These are phyloP conservation scores for Herpetotheres cachinnans DNA, from an alignment of 2,113 vertebrate species.

Conservation along the genomic window DNA sequence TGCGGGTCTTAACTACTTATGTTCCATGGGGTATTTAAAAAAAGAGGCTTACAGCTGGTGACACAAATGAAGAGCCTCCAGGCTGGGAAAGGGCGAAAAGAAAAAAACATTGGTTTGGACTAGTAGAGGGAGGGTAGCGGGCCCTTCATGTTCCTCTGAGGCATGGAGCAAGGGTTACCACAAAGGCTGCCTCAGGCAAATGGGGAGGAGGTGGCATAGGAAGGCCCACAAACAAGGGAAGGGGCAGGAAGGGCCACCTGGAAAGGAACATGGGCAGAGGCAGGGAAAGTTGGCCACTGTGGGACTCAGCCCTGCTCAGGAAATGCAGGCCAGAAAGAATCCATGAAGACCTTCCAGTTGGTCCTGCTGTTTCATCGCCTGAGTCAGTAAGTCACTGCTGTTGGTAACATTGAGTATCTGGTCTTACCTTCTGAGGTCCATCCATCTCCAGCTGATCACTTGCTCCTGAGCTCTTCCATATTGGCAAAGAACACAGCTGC, in stretches of 20 bases:
- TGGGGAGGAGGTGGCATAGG: not conserved
- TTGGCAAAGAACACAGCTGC: not conserved
- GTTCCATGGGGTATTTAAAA: not conserved
- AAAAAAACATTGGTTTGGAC: not conserved
- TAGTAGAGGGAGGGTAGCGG: not conserved
- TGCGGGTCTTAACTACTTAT: not conserved
- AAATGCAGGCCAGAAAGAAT: not conserved
- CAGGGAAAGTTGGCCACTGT: not conserved
- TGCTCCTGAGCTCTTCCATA: not conserved
- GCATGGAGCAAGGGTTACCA: not conserved
- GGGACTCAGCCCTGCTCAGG: not conserved
- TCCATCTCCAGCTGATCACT: not conserved
- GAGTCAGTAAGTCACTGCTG: not conserved
- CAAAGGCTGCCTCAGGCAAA: not conserved
- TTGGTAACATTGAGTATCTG: fast-evolving
- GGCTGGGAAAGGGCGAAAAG: not conserved
- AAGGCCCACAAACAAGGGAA: not conserved
- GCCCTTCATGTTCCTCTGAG: not conserved
- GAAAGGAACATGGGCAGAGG: not conserved
- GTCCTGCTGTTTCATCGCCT: not conserved
- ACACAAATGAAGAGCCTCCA: not conserved
- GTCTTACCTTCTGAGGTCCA: not conserved
- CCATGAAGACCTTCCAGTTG: not conserved
- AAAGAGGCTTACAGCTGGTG: not conserved
- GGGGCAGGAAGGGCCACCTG: not conserved